Conservation (phyloP, 37 sponge, comb jelly and placozoan genomes). For the Sycon ciliatum region DNA sequence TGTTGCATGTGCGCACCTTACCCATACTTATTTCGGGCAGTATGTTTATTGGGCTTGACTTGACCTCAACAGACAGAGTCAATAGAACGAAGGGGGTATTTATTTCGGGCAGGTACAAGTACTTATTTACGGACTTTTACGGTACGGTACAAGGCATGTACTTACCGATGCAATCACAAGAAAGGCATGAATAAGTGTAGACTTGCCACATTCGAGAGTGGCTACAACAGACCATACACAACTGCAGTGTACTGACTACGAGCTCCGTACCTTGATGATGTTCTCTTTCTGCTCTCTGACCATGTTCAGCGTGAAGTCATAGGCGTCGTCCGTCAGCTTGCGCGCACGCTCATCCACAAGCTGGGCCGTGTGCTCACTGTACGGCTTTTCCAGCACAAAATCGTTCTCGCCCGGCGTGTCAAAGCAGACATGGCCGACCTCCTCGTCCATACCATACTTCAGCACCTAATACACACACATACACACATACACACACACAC, state of each 20-base stretch:
- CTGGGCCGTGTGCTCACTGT: slow-evolving; percentile 92
- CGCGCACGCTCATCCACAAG: slow-evolving; percentile 65
- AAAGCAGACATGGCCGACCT: slow-evolving; percentile 92
- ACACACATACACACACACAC: not conserved
- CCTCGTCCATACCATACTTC: slow-evolving; percentile 82
- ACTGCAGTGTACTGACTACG: too few species aligned
- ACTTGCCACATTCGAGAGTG: not conserved
- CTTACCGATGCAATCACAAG: too few species aligned
- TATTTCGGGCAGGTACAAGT: too few species aligned
- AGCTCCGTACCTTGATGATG: slow-evolving; percentile 30
- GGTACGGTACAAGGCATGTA: too few species aligned
- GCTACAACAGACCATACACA: not conserved
- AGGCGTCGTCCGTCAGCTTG: slow-evolving; percentile 50
- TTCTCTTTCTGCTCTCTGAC: slow-evolving; percentile 61
- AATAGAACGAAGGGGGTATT: too few species aligned
- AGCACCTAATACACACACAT: slow-evolving; percentile 46
- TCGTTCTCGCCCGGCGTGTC: slow-evolving; percentile 75
- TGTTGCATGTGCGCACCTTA: too few species aligned
- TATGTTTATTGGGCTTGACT: too few species aligned
- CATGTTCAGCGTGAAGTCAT: slow-evolving; percentile 43
- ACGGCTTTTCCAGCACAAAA: slow-evolving; percentile 85
- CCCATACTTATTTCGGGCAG: too few species aligned
- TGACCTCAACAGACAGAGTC: too few species aligned
- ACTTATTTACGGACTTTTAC: too few species aligned
- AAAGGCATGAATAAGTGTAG: too few species aligned